Conservation (phyloP, 2,888 invertebrate species). For the Ochropacha duplaris region DNA sequence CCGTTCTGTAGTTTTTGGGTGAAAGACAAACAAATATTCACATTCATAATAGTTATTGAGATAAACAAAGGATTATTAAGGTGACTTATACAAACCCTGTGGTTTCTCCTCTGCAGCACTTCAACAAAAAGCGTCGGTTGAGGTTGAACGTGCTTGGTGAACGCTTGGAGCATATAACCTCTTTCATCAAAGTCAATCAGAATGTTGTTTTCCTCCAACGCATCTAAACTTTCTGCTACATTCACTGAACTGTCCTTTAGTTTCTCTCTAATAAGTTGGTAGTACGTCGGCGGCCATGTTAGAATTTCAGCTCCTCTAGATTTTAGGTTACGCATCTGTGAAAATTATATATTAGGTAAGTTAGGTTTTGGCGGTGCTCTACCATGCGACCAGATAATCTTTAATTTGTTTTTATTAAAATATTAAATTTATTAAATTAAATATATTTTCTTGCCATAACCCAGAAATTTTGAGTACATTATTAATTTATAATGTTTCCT, state of each 20-base stretch:
- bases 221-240: slow-evolving; percentile 88
- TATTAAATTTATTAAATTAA: no score
- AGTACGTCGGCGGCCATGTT: slow-evolving; percentile 94
- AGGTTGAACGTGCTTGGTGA: slow-evolving; percentile 97
- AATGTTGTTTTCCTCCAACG: slow-evolving; percentile 92
- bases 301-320: slow-evolving; percentile 94
- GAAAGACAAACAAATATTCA: no score
- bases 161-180: slow-evolving; percentile 98
- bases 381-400: no score
- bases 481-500: no score
- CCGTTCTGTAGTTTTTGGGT: no score
- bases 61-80: no score
- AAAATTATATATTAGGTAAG: slow-evolving; percentile 12
- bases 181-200: slow-evolving; percentile 98
- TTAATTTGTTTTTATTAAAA: no score
- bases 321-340: slow-evolving; percentile 86
- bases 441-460: no score
- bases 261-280: slow-evolving; percentile 90
- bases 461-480: no score
- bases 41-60: no score
- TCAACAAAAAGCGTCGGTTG: slow-evolving; percentile 98
- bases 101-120: slow-evolving; percentile 96
- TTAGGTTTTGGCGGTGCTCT: background rate
- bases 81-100: slow-evolving; percentile 87
- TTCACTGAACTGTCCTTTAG: slow-evolving; percentile 88